Base-by-base conservation (phyloP, 2,113 vertebrate species). In the Manacus vitellinus region DNA sequence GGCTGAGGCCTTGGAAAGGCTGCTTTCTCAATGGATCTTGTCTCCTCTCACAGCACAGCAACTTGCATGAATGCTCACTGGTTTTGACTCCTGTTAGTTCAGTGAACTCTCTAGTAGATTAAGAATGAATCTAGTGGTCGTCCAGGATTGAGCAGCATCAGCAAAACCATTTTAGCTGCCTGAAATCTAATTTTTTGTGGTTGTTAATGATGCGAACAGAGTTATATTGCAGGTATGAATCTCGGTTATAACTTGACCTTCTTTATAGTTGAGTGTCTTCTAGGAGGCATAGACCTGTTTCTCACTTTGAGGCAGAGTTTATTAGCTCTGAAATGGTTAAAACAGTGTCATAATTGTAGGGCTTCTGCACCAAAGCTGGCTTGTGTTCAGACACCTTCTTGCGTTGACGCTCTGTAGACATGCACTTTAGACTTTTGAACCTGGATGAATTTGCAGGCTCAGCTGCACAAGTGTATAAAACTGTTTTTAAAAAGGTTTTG, bases 381-480 rank as follows among this genome's bases (percentile, higher is more conserved):
- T 62, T 70, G 13, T 3, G 1, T 90, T 95, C 85, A 90, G 63
- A 56, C 14, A 21, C 37, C 25, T 77, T 58, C 52, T 83, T 71
- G 52, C 33, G 17, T 27, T 37, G 54, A 62, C 2, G 0, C 25
- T 77, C 28, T 59, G 41, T 56, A 81, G 80, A 28, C 1, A 0
- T 81, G 84, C 47, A 51, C 82, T 89, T 89, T 28, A 65, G 82
- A 76, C 88, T 89, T 93, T 61, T 68, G 85, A 49, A 94, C 54
- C 28, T 16, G 6, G 44, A 51, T 44, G 22, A 85, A 92, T 65
- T 88, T 72, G 74, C 62, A 94, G 82, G 58, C 35, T 67, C 63
- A 88, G 39, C 25, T 88, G 35, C 75, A 56, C 30, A 65, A 27
- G 27, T 37, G 12, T 39, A 30, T 46, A 22, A 59, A 81, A 51